phyloP scores from a whole-genome alignment of 2,797 vertebrate species.

The Gallinago stenura region DNA sequence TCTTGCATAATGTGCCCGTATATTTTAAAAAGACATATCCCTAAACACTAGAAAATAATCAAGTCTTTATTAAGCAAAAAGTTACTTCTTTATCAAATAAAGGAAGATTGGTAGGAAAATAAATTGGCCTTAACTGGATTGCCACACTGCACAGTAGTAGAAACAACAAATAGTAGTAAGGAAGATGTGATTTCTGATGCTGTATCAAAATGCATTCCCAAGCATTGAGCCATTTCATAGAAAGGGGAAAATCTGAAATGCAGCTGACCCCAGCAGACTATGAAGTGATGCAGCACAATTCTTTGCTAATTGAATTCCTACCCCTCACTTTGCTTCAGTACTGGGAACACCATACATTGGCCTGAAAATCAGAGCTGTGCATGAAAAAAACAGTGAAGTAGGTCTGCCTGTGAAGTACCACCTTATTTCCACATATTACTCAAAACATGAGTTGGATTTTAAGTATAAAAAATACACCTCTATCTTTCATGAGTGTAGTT shows the following conservation, averaged over 20 bases:
- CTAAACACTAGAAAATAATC: neutral
- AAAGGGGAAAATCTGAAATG: neutral
- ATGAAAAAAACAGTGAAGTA: neutral
- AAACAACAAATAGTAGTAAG: neutral
- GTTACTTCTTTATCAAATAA: neutral
- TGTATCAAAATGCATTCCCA: neutral
- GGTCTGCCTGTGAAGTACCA: neutral
- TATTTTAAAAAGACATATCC: neutral
- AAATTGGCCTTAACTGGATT: neutral
- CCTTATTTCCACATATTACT: neutral
- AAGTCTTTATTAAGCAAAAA: neutral
- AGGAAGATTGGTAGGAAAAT: neutral
- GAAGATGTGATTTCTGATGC: neutral
- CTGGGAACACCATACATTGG: neutral
- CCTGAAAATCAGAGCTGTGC: neutral
- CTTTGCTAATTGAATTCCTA: neutral
- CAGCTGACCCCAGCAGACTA: neutral
- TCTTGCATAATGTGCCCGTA: neutral
- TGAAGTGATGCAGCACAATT: neutral
- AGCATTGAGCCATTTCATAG: neutral
- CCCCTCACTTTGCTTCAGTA: neutral
- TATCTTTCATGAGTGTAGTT: neutral
- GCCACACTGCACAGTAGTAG: neutral
- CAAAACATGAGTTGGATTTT: neutral
- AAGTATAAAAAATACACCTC: neutral